phyloP scores from a whole-genome alignment of 2,888 invertebrate species.

The Macaria liturata region DNA sequence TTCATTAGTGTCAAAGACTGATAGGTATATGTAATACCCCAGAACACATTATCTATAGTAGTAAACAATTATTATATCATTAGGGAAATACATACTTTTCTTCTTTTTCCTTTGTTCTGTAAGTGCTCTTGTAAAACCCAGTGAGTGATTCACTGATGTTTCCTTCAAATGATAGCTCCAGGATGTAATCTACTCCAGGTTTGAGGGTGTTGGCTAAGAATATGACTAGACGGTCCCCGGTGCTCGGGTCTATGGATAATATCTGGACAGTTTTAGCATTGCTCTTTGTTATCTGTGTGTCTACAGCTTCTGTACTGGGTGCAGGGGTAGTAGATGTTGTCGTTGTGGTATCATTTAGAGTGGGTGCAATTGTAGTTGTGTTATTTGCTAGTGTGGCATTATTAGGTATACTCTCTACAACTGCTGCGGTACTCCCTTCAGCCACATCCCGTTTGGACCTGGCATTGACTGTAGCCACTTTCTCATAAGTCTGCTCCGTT shows the following conservation, averaged over 20 bases:
- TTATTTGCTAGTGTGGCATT: constrained; percentile 28
- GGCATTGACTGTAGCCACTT: constrained; percentile 48
- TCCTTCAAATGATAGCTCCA: constrained; percentile 81
- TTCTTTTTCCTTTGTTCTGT: constrained; percentile 71
- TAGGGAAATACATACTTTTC: constrained; percentile 61
- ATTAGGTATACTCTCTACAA: constrained; percentile 17
- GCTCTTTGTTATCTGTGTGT: constrained; percentile 68
- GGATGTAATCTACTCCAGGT: constrained; percentile 76
- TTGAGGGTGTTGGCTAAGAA: constrained; percentile 64
- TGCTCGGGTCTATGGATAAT: constrained; percentile 51
- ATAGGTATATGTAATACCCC: no score
- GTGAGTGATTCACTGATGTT: constrained; percentile 83
- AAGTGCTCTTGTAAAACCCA: constrained; percentile 88
- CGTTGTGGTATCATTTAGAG: constrained; percentile 31
- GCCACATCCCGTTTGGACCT: constrained; percentile 49
- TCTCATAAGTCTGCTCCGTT: constrained; percentile 74
- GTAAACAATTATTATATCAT: no score
- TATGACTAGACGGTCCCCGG: constrained; percentile 66
- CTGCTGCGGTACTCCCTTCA: constrained; percentile 25
- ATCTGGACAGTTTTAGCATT: constrained; percentile 64
- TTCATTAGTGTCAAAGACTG: no score
- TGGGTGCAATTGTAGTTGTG: constrained; percentile 10
- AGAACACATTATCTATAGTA: no score
- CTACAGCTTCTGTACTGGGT: constrained; percentile 32
- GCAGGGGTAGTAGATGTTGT: constrained; percentile 27